Evolutionary conservation across 1,140 invertebrate genomes (phyloP).

Genomic region (Caenorhabditis briggsae): DNA sequence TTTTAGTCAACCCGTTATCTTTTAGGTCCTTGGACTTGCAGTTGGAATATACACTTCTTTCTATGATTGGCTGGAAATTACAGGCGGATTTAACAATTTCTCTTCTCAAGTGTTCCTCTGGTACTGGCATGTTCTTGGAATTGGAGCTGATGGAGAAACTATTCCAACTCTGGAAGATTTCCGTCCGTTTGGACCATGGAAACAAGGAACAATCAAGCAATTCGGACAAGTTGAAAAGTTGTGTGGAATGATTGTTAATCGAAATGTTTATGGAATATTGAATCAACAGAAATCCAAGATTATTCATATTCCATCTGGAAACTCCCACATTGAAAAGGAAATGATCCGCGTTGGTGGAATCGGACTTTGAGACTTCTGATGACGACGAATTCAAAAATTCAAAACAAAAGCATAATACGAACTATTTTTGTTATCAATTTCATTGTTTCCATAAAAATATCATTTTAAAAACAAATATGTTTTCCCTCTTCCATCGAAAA

Average conservation of each 20-base stretch:
- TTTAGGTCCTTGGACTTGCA: conserved; percentile 15
- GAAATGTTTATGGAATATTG: conserved; percentile 36
- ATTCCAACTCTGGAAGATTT: conserved; percentile 31
- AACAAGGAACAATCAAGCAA: conserved; percentile 38
- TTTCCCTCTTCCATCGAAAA: too few species aligned
- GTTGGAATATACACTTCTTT: conserved; percentile 40
- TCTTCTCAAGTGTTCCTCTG: conserved; percentile 15
- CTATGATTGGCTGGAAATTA: conserved; percentile 44
- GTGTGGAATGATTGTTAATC: conserved; percentile 51
- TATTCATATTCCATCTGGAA: neutral
- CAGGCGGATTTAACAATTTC: neutral
- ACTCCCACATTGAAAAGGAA: neutral
- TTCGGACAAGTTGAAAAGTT: conserved; percentile 50
- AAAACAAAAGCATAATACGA: neutral
- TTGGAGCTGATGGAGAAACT: conserved; percentile 35
- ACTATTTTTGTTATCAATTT: neutral
- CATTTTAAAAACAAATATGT: too few species aligned
- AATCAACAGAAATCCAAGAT: neutral
- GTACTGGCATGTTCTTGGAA: conserved; percentile 43
- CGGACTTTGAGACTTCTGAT: neutral
- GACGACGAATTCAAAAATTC: neutral
- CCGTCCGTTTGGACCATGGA: conserved; percentile 56
- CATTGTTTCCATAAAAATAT: neutral
- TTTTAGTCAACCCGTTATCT: neutral
- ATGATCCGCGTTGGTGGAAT: conserved; percentile 41